Evolutionary conservation across 1,140 invertebrate genomes (phyloP).

Genomic region (Drepana arcuata): DNA sequence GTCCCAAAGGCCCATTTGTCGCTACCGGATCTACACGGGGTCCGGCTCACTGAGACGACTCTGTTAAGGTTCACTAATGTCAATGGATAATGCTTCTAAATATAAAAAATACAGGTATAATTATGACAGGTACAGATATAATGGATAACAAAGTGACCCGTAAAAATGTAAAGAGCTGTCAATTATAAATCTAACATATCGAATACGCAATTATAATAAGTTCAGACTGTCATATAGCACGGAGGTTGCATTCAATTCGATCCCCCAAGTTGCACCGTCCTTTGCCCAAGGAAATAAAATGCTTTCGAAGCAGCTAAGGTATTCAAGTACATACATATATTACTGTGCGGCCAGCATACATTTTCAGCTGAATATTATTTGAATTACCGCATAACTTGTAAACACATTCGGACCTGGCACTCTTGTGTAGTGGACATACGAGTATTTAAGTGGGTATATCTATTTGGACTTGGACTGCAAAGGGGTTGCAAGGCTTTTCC

Average conservation of each 20-base stretch:
- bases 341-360: constrained; percentile 59
- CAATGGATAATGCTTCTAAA: no score
- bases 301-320: constrained; percentile 58
- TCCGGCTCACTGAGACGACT: constrained; percentile 29
- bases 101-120: no score
- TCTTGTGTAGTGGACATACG: constrained; percentile 31
- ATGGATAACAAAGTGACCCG: no score
- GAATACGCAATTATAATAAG: constrained; percentile 57
- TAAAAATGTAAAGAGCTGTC: no score
- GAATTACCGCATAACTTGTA: constrained; percentile 68
- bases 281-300: constrained; percentile 61
- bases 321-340: constrained; percentile 65
- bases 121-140: no score
- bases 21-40: constrained; percentile 36
- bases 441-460: no score
- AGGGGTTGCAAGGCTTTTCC: no score
- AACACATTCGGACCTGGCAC: constrained; percentile 48
- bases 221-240: constrained; percentile 52
- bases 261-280: no score
- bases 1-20: constrained; percentile 34
- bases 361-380: constrained; percentile 58
- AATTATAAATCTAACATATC: no score
- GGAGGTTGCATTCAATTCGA: constrained; percentile 45
- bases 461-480: no score
- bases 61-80: constrained; percentile 53